Percentiles rank a stretch among this genome's conserved stretches.
Evolutionary conservation across 1,140 invertebrate genomes (phyloP).

Genomic region (Drosophila equinoxialis): DNA sequence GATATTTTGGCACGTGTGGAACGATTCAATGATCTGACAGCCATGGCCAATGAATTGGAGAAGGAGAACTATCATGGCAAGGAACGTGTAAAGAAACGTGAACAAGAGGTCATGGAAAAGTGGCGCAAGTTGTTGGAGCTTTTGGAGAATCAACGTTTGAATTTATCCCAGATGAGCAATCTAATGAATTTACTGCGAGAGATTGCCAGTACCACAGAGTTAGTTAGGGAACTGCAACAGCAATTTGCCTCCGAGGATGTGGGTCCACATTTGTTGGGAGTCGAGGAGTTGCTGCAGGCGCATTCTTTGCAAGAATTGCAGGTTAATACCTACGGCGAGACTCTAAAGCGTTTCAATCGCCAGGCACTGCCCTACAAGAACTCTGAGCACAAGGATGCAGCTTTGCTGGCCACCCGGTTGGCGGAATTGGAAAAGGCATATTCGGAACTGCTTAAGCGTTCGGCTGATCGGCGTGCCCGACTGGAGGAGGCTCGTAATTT

Average conservation of each 20-base stretch:
- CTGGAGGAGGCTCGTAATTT: constrained; percentile 96
- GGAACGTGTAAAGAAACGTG: constrained; percentile 91
- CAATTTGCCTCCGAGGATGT: constrained; percentile 94
- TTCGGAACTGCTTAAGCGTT: constrained; percentile 86
- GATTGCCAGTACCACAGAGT: constrained; percentile 94
- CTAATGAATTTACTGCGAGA: constrained; percentile 94
- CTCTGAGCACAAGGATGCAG: constrained; percentile 85
- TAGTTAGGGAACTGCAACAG: constrained; percentile 91
- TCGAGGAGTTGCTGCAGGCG: constrained; percentile 96
- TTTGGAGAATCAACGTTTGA: constrained; percentile 92
- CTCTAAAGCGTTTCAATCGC: constrained; percentile 89
- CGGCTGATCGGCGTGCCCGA: constrained; percentile 89
- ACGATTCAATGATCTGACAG: constrained; percentile 95
- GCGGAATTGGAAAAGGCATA: constrained; percentile 89
- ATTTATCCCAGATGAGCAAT: constrained; percentile 89
- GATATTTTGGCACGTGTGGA: constrained; percentile 98
- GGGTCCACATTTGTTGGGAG: constrained; percentile 95
- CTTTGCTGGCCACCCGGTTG: constrained; percentile 88
- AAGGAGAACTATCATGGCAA: constrained; percentile 95
- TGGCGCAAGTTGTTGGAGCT: constrained; percentile 94
- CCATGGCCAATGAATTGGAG: constrained; percentile 95
- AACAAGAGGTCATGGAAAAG: constrained; percentile 93
- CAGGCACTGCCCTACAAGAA: constrained; percentile 85
- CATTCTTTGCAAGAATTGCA: constrained; percentile 96
- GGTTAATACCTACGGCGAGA: constrained; percentile 93